A percentile compares a stretch with the other conserved stretches of the same genome.
Evolutionary conservation across 2,797 vertebrate genomes (phyloP).

Genomic region (Ceyx erithaca): DNA sequence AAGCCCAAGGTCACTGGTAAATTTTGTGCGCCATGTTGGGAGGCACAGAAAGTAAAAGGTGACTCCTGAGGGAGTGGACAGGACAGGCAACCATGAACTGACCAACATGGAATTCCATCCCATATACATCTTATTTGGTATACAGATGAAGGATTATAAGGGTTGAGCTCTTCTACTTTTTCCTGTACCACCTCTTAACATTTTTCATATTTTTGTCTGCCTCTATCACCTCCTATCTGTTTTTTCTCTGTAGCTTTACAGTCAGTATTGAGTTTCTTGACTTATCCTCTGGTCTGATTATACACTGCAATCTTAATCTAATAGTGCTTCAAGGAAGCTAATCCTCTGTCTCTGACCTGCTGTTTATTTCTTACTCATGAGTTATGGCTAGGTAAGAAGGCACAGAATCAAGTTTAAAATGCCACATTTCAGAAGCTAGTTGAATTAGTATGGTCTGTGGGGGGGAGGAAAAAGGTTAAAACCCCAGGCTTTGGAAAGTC

Average conservation of each 20-base stretch:
- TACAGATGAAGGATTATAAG: not conserved
- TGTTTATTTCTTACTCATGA: not conserved
- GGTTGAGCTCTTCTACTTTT: not conserved
- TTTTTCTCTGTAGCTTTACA: no score
- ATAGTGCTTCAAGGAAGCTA: not conserved
- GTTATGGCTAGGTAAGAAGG: not conserved
- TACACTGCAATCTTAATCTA: not conserved
- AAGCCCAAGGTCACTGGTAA: not conserved
- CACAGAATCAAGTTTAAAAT: not conserved
- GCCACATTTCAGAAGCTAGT: not conserved
- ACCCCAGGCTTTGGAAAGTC: not conserved
- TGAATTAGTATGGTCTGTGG: not conserved
- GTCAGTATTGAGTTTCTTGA: not conserved
- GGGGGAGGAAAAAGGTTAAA: not conserved
- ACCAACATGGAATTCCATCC: not conserved
- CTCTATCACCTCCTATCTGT: no score
- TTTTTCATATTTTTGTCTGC: no score
- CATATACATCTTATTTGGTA: not conserved
- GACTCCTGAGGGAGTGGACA: no score
- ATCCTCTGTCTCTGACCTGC: not conserved
- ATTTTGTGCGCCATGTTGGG: not conserved
- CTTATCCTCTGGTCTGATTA: not conserved
- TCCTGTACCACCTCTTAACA: no score
- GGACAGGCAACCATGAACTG: not conserved
- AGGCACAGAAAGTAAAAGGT: not conserved